phyloP scores from a whole-genome alignment of 2,113 vertebrate genomes.

The Probosciger aterrimus region DNA sequence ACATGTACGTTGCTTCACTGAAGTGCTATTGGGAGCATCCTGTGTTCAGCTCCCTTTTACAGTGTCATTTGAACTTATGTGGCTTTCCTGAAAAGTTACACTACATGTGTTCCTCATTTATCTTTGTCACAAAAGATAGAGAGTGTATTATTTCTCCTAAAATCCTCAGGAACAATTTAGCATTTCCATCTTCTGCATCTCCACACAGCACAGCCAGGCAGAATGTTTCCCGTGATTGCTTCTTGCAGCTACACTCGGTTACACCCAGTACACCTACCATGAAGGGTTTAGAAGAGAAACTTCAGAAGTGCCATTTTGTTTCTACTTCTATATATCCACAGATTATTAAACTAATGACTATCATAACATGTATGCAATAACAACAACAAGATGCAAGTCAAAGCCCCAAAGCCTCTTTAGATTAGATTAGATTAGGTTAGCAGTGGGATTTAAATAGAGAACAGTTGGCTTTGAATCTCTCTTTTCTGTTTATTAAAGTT shows the following conservation, averaged over 20 bases:
- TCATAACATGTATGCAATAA: neutral
- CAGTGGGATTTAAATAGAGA: slow-evolving; percentile 3
- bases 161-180: neutral
- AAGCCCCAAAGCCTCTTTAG: slow-evolving; percentile 5
- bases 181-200: neutral
- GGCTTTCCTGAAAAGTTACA: neutral
- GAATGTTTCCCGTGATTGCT: neutral
- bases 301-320: neutral
- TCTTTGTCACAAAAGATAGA: neutral
- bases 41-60: neutral
- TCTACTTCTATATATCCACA: neutral
- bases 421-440: slow-evolving; percentile 2
- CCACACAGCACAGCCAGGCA: neutral
- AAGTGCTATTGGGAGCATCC: neutral
- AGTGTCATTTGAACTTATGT: neutral
- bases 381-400: neutral
- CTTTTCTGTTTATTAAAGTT: neutral
- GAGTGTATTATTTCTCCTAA: neutral
- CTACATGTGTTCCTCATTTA: neutral
- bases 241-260: neutral
- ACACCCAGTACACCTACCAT: neutral
- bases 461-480: neutral
- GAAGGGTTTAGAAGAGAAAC: neutral
- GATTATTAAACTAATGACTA: slow-evolving; percentile 9
- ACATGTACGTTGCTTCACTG: accelerated